Percentiles rank a stretch among this genome's conserved stretches.
Evolutionary conservation across 1,140 invertebrate genomes (phyloP).

Genomic region (Sminthurinus signatus): DNA sequence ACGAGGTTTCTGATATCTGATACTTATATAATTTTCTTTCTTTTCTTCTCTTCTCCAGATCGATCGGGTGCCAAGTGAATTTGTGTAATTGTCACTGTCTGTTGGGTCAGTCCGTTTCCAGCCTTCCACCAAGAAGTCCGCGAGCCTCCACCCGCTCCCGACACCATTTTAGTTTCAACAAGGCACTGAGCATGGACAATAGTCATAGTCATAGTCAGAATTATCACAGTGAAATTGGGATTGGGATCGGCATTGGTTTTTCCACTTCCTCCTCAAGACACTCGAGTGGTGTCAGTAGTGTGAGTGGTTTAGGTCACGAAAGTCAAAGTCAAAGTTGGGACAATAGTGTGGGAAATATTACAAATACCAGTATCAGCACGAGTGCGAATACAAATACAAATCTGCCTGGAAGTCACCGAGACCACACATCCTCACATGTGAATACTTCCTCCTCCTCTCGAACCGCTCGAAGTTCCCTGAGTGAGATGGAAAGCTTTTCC

Average conservation of each 20-base stretch:
- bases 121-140: conserved; percentile 4
- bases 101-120: not conserved
- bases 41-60: not conserved
- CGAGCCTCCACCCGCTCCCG: conserved; percentile 7
- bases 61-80: conserved; percentile 19
- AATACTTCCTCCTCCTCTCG: not conserved
- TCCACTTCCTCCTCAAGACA: too few species aligned
- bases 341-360: not conserved
- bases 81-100: conserved; percentile 19
- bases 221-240: too few species aligned
- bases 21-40: not conserved
- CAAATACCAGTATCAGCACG: too few species aligned
- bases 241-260: too few species aligned
- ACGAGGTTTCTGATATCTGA: too few species aligned
- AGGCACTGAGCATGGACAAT: conserved; percentile 14
- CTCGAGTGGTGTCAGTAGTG: not conserved
- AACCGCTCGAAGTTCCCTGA: conserved; percentile 4
- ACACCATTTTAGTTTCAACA: conserved; percentile 12
- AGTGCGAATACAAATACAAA: too few species aligned
- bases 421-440: not conserved
- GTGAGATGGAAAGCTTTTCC: conserved; percentile 10
- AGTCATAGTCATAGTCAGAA: not conserved
- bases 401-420: too few species aligned
- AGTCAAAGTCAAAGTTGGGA: too few species aligned
- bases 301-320: too few species aligned